Evolutionary conservation across 2,113 vertebrate species (phyloP).

Genomic region (Rhineura floridana): DNA sequence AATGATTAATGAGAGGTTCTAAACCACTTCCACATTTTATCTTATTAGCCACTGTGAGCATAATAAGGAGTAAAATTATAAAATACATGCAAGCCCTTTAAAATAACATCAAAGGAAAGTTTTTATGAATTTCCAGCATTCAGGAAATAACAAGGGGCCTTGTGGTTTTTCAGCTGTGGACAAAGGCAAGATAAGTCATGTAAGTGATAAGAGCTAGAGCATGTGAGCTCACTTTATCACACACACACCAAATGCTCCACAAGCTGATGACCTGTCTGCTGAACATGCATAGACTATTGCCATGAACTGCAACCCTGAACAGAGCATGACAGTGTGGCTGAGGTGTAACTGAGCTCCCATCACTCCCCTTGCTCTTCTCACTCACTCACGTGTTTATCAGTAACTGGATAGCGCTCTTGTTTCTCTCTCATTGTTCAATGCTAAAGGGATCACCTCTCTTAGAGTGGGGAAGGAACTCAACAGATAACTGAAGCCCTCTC

Average conservation of each 20-base stretch:
- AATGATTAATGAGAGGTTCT: conserved; percentile 52
- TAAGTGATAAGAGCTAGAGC: too few species aligned
- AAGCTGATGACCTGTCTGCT: too few species aligned
- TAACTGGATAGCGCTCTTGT: not conserved
- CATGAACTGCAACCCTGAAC: too few species aligned
- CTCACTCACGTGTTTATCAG: too few species aligned
- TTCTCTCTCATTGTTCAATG: not conserved
- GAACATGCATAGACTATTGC: too few species aligned
- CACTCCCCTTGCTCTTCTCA: too few species aligned
- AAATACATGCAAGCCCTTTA: conserved; percentile 18
- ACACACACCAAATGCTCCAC: too few species aligned
- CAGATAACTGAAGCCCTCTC: not conserved
- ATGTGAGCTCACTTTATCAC: too few species aligned
- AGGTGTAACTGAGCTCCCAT: not conserved
- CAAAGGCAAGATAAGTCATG: not conserved
- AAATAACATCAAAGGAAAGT: conserved; percentile 47
- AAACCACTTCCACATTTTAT: conserved; percentile 53
- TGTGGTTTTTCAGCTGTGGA: not conserved
- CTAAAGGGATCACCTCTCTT: not conserved
- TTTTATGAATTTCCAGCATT: conserved; percentile 40
- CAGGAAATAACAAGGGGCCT: conserved; percentile 32
- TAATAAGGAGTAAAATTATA: conserved; percentile 52
- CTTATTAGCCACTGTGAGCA: conserved; percentile 49
- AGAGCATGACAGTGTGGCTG: too few species aligned
- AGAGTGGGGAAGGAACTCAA: not conserved